Conservation (phyloP, 2,797 vertebrate genomes). For the Eleutherodactylus coqui region DNA sequence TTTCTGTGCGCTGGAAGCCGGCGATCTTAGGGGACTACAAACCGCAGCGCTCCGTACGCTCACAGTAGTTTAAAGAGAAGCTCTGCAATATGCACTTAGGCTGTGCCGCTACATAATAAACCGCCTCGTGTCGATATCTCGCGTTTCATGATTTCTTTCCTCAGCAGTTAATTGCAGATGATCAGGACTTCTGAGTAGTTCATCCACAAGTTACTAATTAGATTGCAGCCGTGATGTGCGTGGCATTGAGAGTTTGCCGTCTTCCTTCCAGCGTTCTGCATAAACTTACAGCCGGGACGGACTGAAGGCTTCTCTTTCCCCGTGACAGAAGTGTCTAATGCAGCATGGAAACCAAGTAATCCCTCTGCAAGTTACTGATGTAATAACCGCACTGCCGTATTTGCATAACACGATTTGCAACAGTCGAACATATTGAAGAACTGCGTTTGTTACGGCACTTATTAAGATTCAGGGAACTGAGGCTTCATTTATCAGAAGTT, state of each 20-base stretch:
- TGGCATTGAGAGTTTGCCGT: background rate
- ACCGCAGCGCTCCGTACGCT: background rate
- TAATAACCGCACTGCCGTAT: background rate
- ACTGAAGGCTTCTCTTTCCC: slow-evolving; percentile 6
- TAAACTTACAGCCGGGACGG: background rate
- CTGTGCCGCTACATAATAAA: background rate
- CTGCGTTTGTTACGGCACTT: too few relatives aligned
- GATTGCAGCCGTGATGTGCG: too few relatives aligned
- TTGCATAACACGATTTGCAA: background rate
- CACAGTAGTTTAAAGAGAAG: background rate
- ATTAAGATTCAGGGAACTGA: background rate
- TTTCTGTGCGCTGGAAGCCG: background rate
- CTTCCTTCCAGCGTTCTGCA: background rate
- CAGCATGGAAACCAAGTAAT: background rate
- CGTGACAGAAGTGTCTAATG: background rate
- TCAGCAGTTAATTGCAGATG: background rate
- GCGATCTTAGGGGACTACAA: background rate
- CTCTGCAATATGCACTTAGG: background rate
- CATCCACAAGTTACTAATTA: background rate
- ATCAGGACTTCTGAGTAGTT: background rate
- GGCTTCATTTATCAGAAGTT: background rate
- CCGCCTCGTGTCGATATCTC: background rate
- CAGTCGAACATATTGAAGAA: background rate
- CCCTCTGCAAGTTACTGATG: background rate
- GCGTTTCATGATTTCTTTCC: background rate